Conservation (phyloP, 2,888 invertebrate species). For the Salticus scenicus region DNA sequence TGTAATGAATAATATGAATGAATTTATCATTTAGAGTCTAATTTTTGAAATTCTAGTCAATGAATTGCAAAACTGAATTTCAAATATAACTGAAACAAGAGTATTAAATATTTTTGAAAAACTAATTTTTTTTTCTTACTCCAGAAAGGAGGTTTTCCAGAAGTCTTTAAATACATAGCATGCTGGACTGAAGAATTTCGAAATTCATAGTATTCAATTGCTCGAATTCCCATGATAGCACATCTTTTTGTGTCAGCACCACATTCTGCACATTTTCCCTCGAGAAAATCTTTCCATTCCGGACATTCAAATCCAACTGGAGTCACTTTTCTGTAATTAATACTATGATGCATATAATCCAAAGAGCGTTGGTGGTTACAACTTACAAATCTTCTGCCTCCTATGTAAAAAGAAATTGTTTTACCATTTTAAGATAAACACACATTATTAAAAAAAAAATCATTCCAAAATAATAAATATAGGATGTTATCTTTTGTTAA, state of each 20-base stretch:
- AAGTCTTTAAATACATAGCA: conserved; percentile 52
- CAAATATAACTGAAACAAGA: no score
- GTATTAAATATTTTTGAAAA: no score
- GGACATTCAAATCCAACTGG: conserved; percentile 88
- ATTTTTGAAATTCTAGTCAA: no score
- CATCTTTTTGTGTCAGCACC: conserved; percentile 80
- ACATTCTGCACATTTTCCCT: conserved; percentile 85
- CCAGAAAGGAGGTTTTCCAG: conserved; percentile 60
- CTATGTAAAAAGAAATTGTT: background rate
- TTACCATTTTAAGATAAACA: no score
- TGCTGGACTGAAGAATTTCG: conserved; percentile 34
- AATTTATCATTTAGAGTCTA: no score
- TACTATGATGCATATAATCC: conserved; percentile 88
- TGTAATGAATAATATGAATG: no score
- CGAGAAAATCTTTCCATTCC: conserved; percentile 84
- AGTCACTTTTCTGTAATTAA: conserved; percentile 84
- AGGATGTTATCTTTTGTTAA: no score
- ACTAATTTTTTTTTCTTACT: conserved; percentile 55
- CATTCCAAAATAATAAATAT: no score
- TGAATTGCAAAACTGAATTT: no score
- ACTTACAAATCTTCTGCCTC: conserved; percentile 81
- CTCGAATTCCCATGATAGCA: conserved; percentile 83
- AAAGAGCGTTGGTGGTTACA: conserved; percentile 90
- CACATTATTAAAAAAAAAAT: no score
- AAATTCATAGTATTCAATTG: conserved; percentile 72